phyloP scores from a whole-genome alignment of 1,140 invertebrate genomes.

The Latrodectus geometricus region DNA sequence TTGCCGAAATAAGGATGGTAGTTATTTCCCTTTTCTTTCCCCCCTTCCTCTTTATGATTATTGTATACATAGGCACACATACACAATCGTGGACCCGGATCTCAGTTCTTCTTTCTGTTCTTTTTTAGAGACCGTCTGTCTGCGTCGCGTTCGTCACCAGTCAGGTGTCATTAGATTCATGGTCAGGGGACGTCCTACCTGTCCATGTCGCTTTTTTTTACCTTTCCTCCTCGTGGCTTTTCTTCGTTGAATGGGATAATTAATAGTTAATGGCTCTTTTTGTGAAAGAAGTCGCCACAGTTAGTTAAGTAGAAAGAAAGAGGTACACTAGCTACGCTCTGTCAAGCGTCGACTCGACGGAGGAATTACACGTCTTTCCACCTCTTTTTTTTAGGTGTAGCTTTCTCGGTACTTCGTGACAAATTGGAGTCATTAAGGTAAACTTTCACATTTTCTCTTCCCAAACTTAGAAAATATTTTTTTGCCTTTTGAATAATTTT shows the following conservation, averaged over 20 bases:
- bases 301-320: not conserved
- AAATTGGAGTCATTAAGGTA: not conserved
- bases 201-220: slow-evolving; percentile 11
- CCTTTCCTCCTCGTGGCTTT: not conserved
- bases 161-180: slow-evolving; percentile 53
- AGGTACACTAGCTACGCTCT: not conserved
- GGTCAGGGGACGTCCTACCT: slow-evolving; percentile 14
- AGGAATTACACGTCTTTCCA: not conserved
- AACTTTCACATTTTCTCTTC: not conserved
- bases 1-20: slow-evolving; percentile 30
- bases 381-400: not conserved
- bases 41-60: slow-evolving; percentile 9
- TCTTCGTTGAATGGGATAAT: slow-evolving; percentile 31
- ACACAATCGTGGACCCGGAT: slow-evolving; percentile 48
- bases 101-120: slow-evolving; percentile 24
- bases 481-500: too few species aligned
- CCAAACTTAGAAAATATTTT: too few species aligned
- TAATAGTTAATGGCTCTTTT: slow-evolving; percentile 58
- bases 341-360: not conserved
- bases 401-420: not conserved
- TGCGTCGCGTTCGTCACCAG: slow-evolving; percentile 42
- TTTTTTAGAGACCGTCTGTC: slow-evolving; percentile 36
- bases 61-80: slow-evolving; percentile 49
- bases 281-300: not conserved
- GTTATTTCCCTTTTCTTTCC: slow-evolving; percentile 36